Evolutionary conservation across 1,140 invertebrate genomes (phyloP), one percentile per base, ranked within the genome.

Genomic region (Pararge aegeria): DNA sequence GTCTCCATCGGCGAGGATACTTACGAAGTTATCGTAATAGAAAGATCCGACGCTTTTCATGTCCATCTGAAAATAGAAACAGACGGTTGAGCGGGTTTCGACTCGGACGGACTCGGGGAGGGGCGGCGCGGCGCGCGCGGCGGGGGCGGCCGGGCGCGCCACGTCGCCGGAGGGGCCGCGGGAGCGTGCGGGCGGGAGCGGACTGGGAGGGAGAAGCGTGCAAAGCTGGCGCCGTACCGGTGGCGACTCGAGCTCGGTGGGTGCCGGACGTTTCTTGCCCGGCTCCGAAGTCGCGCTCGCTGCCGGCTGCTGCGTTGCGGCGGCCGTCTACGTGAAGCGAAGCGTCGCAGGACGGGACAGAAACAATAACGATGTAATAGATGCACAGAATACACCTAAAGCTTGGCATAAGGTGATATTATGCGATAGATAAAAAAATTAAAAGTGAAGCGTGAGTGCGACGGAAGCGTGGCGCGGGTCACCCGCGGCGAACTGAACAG

Each of bases 1-100:
- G 2, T n/a, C 10, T 6, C n/a, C 34, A 13, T 9, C 38, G 18
- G 12, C 15, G 18, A 19, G 12, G 78, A 90, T 93, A 96, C 95
- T 96, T 95, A 96, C 95, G 93, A 96, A 96, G 92, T 96, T 96
- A 92, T 96, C 95, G 93, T 96, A 96, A 94, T 96, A 96, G 94
- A 96, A 95, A 89, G 95, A 96, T 92, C 95, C 95, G 93, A 96
- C 95, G 92, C 94, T 95, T 94, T 96, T 96, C 94, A 96, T 95
- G 93, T 96, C 95, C 95, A 96, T 96, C 95, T 96, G 94, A 90
- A 93, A 93, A 83, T 89, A 91, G 83, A 89, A 89, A 88, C 66
- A 68, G 42, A 81, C 68, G 78, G 77, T 81, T 88, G 80, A 88
- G 70, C 73, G 70, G 70, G 72, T 72, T 72, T 73, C 60, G 57